phyloP scores from a whole-genome alignment of 2,888 invertebrate species.

The Bembecia ichneumoniformis region DNA sequence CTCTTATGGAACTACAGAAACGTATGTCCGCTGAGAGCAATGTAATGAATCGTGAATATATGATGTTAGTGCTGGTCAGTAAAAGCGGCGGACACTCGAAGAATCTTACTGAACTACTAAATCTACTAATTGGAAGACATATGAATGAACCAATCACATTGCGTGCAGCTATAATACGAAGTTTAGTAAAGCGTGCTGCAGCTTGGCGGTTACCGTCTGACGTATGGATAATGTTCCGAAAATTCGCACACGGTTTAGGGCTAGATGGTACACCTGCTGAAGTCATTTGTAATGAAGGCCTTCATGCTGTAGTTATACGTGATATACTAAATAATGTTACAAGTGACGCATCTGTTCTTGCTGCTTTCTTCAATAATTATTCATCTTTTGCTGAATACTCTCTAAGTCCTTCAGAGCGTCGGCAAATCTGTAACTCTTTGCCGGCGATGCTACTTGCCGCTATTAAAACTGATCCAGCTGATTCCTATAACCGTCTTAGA shows the following conservation, averaged over 20 bases:
- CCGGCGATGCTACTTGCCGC: not conserved
- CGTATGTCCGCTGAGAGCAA: slow-evolving; percentile 29
- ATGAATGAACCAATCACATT: slow-evolving; percentile 5
- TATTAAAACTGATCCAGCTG: slow-evolving; percentile 8
- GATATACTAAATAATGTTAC: not conserved
- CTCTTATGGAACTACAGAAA: slow-evolving; percentile 32
- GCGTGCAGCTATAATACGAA: slow-evolving; percentile 6
- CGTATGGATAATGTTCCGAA: slow-evolving; percentile 2
- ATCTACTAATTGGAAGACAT: slow-evolving; percentile 19
- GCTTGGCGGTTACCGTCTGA: slow-evolving; percentile 6
- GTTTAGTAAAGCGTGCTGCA: slow-evolving; percentile 6
- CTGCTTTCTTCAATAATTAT: not conserved
- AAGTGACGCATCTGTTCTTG: not conserved
- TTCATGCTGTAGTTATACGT: slow-evolving; percentile 4
- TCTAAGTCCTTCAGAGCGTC: not conserved
- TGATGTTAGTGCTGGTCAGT: slow-evolving; percentile 47
- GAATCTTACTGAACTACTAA: slow-evolving; percentile 27
- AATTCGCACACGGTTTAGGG: slow-evolving; percentile 4
- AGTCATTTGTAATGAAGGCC: slow-evolving; percentile 4
- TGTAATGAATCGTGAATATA: slow-evolving; percentile 34
- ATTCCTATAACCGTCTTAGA: slow-evolving; percentile 11
- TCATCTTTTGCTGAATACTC: not conserved
- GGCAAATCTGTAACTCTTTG: not conserved
- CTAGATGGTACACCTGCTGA: slow-evolving; percentile 5
- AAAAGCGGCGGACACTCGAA: slow-evolving; percentile 38